These are phyloP conservation scores for Acanthornis magna DNA, from an alignment of 2,797 vertebrate genomes.

Conservation along the genomic window DNA sequence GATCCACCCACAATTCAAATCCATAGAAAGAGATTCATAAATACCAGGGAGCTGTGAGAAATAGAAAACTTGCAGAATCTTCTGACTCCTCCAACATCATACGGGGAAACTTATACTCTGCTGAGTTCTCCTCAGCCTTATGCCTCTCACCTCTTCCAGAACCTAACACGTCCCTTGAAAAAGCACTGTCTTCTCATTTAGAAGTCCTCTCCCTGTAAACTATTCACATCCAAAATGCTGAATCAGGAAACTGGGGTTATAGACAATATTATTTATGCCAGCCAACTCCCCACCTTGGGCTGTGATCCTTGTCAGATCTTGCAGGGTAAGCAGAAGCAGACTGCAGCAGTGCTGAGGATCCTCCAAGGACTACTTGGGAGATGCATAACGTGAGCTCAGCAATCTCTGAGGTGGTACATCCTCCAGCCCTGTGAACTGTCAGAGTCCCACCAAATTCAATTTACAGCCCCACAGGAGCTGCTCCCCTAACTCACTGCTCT, in stretches of 20 bases:
- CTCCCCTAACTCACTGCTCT: not conserved
- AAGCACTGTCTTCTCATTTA: not conserved
- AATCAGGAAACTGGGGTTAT: not conserved
- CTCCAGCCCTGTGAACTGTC: not conserved
- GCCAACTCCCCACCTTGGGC: slow-evolving; percentile 54
- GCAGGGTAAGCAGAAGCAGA: slow-evolving; percentile 49
- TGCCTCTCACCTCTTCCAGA: not conserved
- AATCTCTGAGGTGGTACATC: not conserved
- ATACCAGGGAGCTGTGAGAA: not conserved
- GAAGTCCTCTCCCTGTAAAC: slow-evolving; percentile 7
- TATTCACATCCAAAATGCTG: not conserved
- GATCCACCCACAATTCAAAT: not conserved
- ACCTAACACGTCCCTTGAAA: not conserved
- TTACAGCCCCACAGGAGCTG: slow-evolving; percentile 25
- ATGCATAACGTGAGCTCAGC: not conserved
- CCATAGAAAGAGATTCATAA: not conserved
- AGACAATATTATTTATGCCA: slow-evolving; percentile 37
- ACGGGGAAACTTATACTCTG: not conserved
- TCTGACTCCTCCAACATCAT: not conserved
- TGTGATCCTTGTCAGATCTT: slow-evolving; percentile 40
- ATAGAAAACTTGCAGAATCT: not conserved
- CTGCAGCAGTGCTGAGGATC: slow-evolving; percentile 38
- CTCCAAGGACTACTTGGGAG: slow-evolving; percentile 47
- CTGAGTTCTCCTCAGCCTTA: not conserved
- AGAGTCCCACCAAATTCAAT: not conserved